A percentile compares a stretch with the other conserved stretches of the same genome.
These are phyloP conservation scores for Resseliella maxima DNA, from an alignment of 2,888 invertebrate genomes.

Conservation along the genomic window DNA sequence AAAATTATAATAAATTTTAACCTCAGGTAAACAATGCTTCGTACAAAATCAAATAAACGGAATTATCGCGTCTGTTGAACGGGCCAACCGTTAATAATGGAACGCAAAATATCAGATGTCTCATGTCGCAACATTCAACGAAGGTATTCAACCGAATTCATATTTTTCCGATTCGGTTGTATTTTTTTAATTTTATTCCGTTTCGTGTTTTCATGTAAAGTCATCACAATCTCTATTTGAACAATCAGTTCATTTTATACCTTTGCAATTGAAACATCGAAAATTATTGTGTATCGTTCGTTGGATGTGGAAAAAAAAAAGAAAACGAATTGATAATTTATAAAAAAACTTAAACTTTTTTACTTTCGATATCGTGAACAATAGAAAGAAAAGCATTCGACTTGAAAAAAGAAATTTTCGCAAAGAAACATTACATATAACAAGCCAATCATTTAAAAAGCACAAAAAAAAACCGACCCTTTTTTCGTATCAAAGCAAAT, in stretches of 20 bases:
- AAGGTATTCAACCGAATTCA: background rate
- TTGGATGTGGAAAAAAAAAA: background rate
- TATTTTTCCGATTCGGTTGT: background rate
- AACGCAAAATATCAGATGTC: constrained; percentile 40
- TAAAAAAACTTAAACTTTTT: too few relatives aligned
- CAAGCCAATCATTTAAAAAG: too few relatives aligned
- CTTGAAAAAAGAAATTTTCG: background rate
- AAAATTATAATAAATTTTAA: constrained; percentile 41
- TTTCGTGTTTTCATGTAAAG: background rate
- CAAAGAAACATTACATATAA: background rate
- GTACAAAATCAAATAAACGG: constrained; percentile 12
- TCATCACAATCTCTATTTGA: background rate
- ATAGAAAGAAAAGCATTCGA: background rate
- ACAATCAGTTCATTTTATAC: background rate
- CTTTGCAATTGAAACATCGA: background rate
- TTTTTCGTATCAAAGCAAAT: background rate
- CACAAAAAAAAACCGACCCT: too few relatives aligned
- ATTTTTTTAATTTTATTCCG: background rate
- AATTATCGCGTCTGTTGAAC: background rate
- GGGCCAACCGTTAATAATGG: background rate
- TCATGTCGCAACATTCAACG: background rate
- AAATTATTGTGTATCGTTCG: background rate
- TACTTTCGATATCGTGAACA: too few relatives aligned
- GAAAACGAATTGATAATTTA: too few relatives aligned
- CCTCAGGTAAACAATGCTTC: constrained; percentile 37